A percentile compares a stretch with the other conserved stretches of the same genome.
phyloP scores from a whole-genome alignment of 2,888 invertebrate genomes.

The Callosobruchus maculatus region DNA sequence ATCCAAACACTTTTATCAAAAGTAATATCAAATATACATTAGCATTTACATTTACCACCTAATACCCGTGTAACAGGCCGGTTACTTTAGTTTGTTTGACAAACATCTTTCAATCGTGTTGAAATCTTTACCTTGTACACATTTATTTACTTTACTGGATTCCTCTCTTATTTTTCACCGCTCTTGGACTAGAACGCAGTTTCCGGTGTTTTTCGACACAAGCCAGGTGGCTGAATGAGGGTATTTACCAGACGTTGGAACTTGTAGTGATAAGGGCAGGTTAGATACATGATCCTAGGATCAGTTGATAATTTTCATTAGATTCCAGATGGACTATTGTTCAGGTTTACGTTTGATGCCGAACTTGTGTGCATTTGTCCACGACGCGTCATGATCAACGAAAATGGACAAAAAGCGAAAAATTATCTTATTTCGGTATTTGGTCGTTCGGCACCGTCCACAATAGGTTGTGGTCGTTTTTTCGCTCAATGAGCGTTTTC shows the following conservation, averaged over 20 bases:
- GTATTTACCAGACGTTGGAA: background rate
- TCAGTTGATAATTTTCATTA: no score
- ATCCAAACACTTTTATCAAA: background rate
- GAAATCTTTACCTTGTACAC: background rate
- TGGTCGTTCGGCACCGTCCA: no score
- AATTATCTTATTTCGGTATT: no score
- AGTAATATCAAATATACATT: background rate
- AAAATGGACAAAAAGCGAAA: no score
- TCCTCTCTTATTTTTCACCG: background rate
- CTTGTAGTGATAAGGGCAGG: background rate
- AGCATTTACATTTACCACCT: background rate
- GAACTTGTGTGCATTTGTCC: no score
- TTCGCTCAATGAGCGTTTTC: no score
- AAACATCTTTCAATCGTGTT: background rate
- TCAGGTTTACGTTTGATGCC: no score
- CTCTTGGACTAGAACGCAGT: background rate
- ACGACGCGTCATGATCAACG: no score
- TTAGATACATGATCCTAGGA: no score
- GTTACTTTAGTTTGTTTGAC: background rate
- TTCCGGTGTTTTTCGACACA: background rate
- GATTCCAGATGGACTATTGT: no score
- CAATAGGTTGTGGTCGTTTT: no score
- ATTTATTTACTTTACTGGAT: background rate
- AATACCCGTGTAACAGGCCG: background rate
- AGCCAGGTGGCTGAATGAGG: background rate